These are phyloP conservation scores for Drosophila aldrichi DNA, from an alignment of 2,888 invertebrate genomes.

Conservation along the genomic window DNA sequence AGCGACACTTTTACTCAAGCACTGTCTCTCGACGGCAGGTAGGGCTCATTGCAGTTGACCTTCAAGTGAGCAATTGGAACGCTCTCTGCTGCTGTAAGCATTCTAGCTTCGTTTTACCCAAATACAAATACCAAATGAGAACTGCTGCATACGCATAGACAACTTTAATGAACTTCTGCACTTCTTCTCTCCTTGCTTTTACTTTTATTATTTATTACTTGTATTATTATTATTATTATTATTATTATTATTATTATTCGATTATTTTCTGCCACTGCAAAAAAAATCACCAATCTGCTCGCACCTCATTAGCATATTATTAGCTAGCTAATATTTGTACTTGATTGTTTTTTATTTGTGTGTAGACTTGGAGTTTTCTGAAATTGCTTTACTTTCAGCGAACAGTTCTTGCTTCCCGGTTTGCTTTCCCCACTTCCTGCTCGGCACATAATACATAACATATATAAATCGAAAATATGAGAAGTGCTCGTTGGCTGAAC, in stretches of 20 bases:
- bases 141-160: too few relatives aligned
- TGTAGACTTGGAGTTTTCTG: neutral
- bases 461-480: constrained; percentile 51
- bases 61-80: too few relatives aligned
- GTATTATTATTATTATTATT: too few relatives aligned
- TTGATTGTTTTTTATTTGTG: neutral
- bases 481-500: constrained; percentile 26
- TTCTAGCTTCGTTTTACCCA: too few relatives aligned
- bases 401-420: constrained; percentile 1
- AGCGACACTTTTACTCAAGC: too few relatives aligned
- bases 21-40: too few relatives aligned
- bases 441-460: neutral
- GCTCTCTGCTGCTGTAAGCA: too few relatives aligned
- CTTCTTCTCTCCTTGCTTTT: too few relatives aligned
- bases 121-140: too few relatives aligned
- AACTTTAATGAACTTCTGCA: too few relatives aligned
- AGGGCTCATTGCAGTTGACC: too few relatives aligned
- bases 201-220: too few relatives aligned
- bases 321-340: constrained; percentile 8
- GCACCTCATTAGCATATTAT: neutral
- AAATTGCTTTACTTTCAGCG: constrained; percentile 8
- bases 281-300: neutral
- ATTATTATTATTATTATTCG: neutral
- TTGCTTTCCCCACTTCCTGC: neutral
- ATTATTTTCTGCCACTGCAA: neutral